Base-by-base conservation (phyloP, 2,797 vertebrate species). In the Benthosema pterotum region DNA sequence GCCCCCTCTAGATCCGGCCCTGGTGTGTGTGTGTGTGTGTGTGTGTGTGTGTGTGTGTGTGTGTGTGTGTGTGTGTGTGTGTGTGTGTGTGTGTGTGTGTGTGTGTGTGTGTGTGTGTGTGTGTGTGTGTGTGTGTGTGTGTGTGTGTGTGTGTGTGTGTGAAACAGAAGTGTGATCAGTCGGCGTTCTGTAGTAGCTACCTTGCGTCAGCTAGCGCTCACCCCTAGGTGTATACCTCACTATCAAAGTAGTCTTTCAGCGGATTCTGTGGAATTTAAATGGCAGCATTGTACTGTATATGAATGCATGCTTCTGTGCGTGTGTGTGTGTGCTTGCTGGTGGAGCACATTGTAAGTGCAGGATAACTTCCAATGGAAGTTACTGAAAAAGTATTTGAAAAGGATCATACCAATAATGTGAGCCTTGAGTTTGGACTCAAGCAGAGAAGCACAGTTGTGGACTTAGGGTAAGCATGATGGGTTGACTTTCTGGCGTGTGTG, bases 271-370 rank as follows among this genome's bases (percentile, higher is more conserved):
- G 67, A 63, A 69, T 73, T 54, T 70, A 80, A 83, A 87, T 67
- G 46, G 57, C 2, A 3, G 19, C 57, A 77, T 80, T 80, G 68
- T 79, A 60, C 74, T 80, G 68, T 79, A 60, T 73, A 75, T 63
- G 69, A 75, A 66, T 62, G 57, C 65, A 49, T 61, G 65, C 28
- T 59, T 66, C 49, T 75, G 60, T 63, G 12, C 7, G 4, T 32
- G 38, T 42, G 15, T 25, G 50, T 53, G 17, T 52, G 50, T 62
- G 50, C n/a, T n/a, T n/a, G n/a, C n/a, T n/a, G n/a, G n/a, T n/a
- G n/a, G n/a, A 28, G 32, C 11, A 38, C 15, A 25, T 25, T 25
- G 25, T 25, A 25, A 25, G 25, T 25, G 25, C 25, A 25, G 25
- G 25, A 3, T 25, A 25, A 25, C 25, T 25, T 25, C 25, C 25